Base-by-base conservation (phyloP, 2,797 vertebrate genomes). In the Spatula versicolor region DNA sequence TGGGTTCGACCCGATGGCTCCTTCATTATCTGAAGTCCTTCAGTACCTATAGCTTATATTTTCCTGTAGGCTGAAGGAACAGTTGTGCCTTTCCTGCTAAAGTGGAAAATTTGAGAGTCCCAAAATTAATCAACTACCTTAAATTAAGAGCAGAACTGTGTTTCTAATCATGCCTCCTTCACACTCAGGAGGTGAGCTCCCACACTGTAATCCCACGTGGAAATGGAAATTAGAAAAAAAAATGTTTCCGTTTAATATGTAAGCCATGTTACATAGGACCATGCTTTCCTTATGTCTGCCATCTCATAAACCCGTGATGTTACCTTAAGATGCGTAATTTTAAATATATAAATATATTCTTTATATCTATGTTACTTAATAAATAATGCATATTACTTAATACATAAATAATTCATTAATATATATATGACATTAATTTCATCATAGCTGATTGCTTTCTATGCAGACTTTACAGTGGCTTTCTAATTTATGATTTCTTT, bases 1-100 rank as follows among this genome's bases (percentile, higher is more conserved):
- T 45, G 62, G 81, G 71, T 86, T 90, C 93, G 77, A 90, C 74
- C 18, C 73, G 41, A 69, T 69, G 71, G 86, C 93, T 90, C 4
- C 77, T 73, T 68, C 17, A 7, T 76, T 96, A 86, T 93, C 83
- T 90, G 3, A 88, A 93, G 41, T 41, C 37, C 14, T 82, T 73
- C 1, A 1, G 46, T 92, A 79, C 83, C 77, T 88, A 5, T 9
- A 83, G n/a, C 10, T 90, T 45, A 8, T 30, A 7, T 46, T 55
- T 86, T 55, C 46, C 77, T 59, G 37, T 7, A 69, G 69, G 35
- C 4, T 66, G 23, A 68, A 88, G 71, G 45, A 82, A 54, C 15
- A 66, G 54, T 54, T 35, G 28, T 26, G 45, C 45, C 23, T 17
- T 14, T n/a, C 14, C 52, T 20, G 30, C 43, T 59, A 33, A 85